A percentile compares a stretch with the other conserved stretches of the same genome.
Conservation (phyloP, 64 coral and sea anemone species). For the Anthopleura sola region DNA sequence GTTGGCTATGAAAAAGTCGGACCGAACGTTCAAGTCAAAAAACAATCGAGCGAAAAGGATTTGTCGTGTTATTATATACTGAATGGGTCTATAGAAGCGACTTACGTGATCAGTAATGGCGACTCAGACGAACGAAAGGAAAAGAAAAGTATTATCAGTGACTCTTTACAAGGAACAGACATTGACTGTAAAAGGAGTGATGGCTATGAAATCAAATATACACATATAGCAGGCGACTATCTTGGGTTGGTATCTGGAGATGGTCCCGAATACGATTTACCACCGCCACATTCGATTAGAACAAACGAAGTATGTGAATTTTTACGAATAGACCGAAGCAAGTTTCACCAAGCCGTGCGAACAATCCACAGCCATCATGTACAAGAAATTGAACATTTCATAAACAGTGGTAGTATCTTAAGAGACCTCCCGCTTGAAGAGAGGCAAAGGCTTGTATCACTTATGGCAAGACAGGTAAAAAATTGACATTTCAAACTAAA, state of each 20-base stretch:
- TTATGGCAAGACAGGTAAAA: conserved; percentile 84
- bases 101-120: conserved; percentile 61
- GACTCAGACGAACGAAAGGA: neutral
- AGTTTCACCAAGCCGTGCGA: conserved; percentile 64
- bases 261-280: conserved; percentile 79
- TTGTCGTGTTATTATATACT: conserved; percentile 96
- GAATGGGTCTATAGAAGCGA: conserved; percentile 78
- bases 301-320: conserved; percentile 80
- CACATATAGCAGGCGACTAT: conserved; percentile 91
- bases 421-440: conserved; percentile 58
- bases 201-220: conserved; percentile 61
- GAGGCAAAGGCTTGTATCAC: conserved; percentile 44
- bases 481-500: neutral
- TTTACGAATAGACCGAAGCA: conserved; percentile 71
- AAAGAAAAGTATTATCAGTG: neutral
- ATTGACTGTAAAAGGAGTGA: neutral
- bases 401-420: conserved; percentile 47
- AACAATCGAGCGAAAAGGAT: conserved; percentile 54
- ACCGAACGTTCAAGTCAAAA: conserved; percentile 51
- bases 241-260: conserved; percentile 80
- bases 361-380: conserved; percentile 71
- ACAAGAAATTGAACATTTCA: conserved; percentile 72
- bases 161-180: neutral
- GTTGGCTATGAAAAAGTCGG: conserved; percentile 81
- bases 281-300: conserved; percentile 70